phyloP scores from a whole-genome alignment of 2,888 invertebrate species.

The Andrena haemorrhoa region DNA sequence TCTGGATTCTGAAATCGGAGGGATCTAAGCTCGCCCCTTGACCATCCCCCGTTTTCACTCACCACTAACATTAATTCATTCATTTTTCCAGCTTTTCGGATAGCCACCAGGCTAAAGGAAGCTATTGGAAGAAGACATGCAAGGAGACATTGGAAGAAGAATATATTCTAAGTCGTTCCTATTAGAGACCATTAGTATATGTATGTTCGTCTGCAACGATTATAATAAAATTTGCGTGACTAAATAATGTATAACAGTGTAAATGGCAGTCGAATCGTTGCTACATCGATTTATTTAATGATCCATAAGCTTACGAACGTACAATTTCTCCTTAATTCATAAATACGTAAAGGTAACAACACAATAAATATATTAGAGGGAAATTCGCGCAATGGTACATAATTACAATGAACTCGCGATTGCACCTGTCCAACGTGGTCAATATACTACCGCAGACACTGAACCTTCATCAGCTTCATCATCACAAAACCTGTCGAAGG shows the following conservation, averaged over 20 bases:
- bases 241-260: neutral
- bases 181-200: no score
- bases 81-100: no score
- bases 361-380: conserved; percentile 65
- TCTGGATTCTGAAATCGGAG: no score
- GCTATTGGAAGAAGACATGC: no score
- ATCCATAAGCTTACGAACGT: conserved; percentile 14
- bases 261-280: neutral
- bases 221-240: neutral
- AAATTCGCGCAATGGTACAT: conserved; percentile 32
- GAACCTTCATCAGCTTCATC: neutral
- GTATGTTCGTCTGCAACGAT: no score
- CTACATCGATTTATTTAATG: conserved; percentile 38
- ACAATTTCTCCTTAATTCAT: conserved; percentile 59
- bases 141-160: no score
- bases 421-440: conserved; percentile 66
- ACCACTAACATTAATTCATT: no score
- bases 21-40: no score
- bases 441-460: conserved; percentile 45
- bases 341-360: conserved; percentile 64
- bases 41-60: no score
- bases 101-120: no score
- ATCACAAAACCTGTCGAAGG: neutral
- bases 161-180: no score
- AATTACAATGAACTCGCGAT: conserved; percentile 43